phyloP scores from a whole-genome alignment of 2,113 vertebrate genomes.

The Bubo bubo region DNA sequence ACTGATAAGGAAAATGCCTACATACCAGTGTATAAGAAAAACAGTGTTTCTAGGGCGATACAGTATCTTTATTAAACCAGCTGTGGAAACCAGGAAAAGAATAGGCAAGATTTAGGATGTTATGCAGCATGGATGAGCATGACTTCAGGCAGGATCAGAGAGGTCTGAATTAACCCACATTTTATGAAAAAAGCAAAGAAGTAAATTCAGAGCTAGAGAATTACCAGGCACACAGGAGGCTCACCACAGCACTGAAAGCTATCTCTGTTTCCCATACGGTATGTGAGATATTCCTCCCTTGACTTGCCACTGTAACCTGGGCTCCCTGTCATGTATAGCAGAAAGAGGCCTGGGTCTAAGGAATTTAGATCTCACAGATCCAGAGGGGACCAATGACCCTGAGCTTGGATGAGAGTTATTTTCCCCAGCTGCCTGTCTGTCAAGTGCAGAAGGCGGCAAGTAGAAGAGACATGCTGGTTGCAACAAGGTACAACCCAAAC shows the following conservation, averaged over 20 bases:
- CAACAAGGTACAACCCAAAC: not conserved
- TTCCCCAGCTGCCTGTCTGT: not conserved
- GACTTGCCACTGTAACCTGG: not conserved
- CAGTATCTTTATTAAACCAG: not conserved
- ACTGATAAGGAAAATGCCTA: not conserved
- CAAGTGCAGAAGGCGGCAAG: not conserved
- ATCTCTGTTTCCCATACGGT: not conserved
- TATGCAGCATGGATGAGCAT: not conserved
- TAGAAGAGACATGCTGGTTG: fast-evolving
- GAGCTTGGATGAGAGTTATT: not conserved
- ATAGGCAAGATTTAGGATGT: not conserved
- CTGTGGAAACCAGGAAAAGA: not conserved
- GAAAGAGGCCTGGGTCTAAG: not conserved
- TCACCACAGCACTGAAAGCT: not conserved
- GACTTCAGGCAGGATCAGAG: not conserved
- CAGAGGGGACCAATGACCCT: not conserved
- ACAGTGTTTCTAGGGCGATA: not conserved
- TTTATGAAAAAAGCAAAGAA: not conserved
- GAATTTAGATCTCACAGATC: not conserved
- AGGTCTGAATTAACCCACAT: not conserved
- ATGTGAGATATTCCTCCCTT: not conserved
- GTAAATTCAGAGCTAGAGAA: not conserved
- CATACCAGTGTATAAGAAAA: not conserved
- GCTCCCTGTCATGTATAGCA: not conserved
- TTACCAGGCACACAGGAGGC: not conserved